Evolutionary conservation across 2,113 vertebrate species (phyloP), one percentile per base, ranked within the genome.

Genomic region (Triplophysa tibetana): DNA sequence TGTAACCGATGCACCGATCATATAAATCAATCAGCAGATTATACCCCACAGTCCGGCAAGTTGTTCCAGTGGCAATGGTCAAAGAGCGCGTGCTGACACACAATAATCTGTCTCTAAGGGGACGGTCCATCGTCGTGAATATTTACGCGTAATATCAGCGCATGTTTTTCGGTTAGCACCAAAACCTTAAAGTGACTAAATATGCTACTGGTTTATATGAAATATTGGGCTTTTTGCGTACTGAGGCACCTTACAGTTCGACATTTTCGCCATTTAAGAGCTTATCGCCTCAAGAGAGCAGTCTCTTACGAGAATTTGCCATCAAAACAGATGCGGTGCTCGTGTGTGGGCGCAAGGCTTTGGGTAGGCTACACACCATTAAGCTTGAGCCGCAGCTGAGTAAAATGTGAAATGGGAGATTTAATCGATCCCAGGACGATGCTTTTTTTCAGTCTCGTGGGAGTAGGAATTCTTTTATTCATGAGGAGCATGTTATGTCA

Each of bases 401-500:
- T 83, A 70, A 68, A 82, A 82, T 64, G 29, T 78, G 78, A 64
- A 79, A 76, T 75, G 78, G 23, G 64, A 80, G 70, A 85, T 90
- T 91, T 88, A 90, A 86, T 90, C 88, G 63, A 70, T 81, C 54
- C 68, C 73, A 77, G 48, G 81, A 81, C 84, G 79, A 85, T 70
- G 58, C 41, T 84, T 75, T 85, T 70, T 79, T 68, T 48, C 67
- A 26, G 54, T 54, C 60, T 78, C 70, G 82, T 83, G 67, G 84
- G 82, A 76, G 86, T 75, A 66, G 41, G 72, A 61, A 79, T 90
- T 89, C 85, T 90, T 89, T 90, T 91, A 90, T 92, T 93, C 90
- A 89, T 80, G 85, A 86, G 83, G 83, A 82, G 83, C 85, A 82
- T 90, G 88, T 89, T 92, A 88, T 85, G 81, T 87, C 90, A 84